Base-by-base conservation (phyloP, 2,888 invertebrate genomes). In the Azorinus chamasolen region DNA sequence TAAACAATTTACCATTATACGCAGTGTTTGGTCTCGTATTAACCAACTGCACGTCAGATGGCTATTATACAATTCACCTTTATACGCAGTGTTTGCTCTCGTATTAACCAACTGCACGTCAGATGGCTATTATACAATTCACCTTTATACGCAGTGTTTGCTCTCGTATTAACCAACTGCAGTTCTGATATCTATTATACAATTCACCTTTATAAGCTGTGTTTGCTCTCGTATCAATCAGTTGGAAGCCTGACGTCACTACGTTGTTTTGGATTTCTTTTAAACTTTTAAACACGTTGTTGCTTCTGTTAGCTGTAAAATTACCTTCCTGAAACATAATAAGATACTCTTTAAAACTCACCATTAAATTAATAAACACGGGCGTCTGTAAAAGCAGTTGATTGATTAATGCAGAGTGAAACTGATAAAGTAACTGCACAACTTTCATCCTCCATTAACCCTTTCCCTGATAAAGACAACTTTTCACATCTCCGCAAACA, bases 171-270 rank as follows among this genome's bases (percentile, higher is more conserved):
- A 6, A 18, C 16, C 20, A 12, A 46, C 20, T 46, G 16, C n/a
- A 46, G n/a, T 5, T 46, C 6, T 46, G 20, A n/a, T 46, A 18
- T 18, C 6, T 12, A 18, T 12, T 46, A 12, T 8, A 41, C 41
- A 12, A 27, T 14, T 37, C 57, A 71, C 80, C 82, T 24, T 45
- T 39, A 54, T 73, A 83, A 1, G 63, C 53, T n/a, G 50, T 32
- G 0, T 46, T n/a, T 20, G 81, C 61, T 54, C 88, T 20, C 18
- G 77, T 68, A 63, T 87, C 87, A 37, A 83, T 72, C 18, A 88
- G 50, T 50, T 86, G 85, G 25, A 79, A 71, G 10, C 48, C 37
- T 22, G 20, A 20, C 12, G 12, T 25, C 4, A 10, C 46, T 10
- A 78, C 25, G 46, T 83, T 83, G 1, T 72, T 59, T 14, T 51